Base-by-base conservation (phyloP, 2,888 invertebrate species). In the Lysandra coridon region DNA sequence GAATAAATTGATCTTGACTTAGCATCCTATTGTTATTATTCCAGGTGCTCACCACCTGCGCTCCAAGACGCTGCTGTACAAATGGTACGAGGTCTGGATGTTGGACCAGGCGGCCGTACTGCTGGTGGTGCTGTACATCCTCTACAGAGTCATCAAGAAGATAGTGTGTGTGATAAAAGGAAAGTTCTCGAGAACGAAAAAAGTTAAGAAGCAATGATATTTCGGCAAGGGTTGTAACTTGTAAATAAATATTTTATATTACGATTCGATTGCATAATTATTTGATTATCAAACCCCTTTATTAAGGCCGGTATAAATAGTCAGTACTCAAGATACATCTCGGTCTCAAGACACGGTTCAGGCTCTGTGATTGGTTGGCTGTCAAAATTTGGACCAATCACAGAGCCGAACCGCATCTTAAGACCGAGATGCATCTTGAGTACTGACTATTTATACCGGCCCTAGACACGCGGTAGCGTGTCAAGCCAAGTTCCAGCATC, bases 21-120 rank as follows among this genome's bases (percentile, higher is more conserved):
- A 7, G 37, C 23, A 23, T 23, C 23, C 23, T 23, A 23, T 23
- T 10, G 1, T 75, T 57, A 17, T 4, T 77, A n/a, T 79, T 7
- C 44, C 44, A 90, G 0, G 88, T 89, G 0, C 91, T 89, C 0
- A 80, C 89, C 90, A 0, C 90, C 91, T 0, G 84, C 91, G 53
- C 90, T 88, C 60, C 88, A 87, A 5, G 91, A 91, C 82, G 90
- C 91, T 83, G 87, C 86, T 0, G 79, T 81, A 87, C 2, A 62
- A 90, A 2, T 83, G 82, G 62, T 79, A 73, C 0, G 86, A 86
- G 0, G 64, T 90, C 6, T 77, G 76, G 77, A 79, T 79, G 17
- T 64, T 87, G 0, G 79, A 79, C 23, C 76, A 77, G 75, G 23
- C 75, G 44, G 79, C 49, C 10, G 7, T 77, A 3, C 30, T 79